Base-by-base conservation (phyloP, 1,140 invertebrate species). In the Lepidurus couesii region DNA sequence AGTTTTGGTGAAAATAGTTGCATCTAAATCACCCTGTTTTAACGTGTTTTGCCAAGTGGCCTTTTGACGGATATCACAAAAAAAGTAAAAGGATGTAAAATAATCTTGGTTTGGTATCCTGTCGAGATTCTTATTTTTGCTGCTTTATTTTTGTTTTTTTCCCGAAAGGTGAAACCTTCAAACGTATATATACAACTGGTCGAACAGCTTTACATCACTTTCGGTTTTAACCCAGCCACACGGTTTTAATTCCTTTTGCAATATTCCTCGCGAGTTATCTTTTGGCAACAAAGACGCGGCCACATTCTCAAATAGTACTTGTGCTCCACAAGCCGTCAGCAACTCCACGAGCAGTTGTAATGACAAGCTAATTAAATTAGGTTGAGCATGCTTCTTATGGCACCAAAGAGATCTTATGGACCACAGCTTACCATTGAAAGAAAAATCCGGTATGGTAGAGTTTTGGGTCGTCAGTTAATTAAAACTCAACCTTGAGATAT, bases 171-270 rank as follows among this genome's bases (percentile, higher is more conserved):
- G 53, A 65, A 65, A 65, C 53, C 53, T 65, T 65, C 53, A 65
- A 65, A 65, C 53, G 16, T 65, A 65, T 21, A 65, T 21, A 65
- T 65, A 65, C 21, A 65, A 65, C 9, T 65, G 53, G 53, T 65
- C 53, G 53, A 65, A 65, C 53, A 65, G 53, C 53, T 65, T 65
- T 65, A 65, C 53, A 65, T 65, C 53, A 65, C 53, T 65, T 65
- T 65, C 53, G 16, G 53, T 65, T 65, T 65, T 65, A 65, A 65
- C 16, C 10, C 45, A 47, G 16, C 45, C 45, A 16, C 45, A 16
- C 45, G 7, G 53, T 65, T 65, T 65, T 7, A 34, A 34, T 34
- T 34, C 34, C 34, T 34, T 3, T 34, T 34, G 34, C 34, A 34
- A 65, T 65, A 65, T 65, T 65, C 53, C 53, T 65, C 13, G 8